Conservation (phyloP, 2,113 vertebrate species). For the Alouatta palliata region DNA sequence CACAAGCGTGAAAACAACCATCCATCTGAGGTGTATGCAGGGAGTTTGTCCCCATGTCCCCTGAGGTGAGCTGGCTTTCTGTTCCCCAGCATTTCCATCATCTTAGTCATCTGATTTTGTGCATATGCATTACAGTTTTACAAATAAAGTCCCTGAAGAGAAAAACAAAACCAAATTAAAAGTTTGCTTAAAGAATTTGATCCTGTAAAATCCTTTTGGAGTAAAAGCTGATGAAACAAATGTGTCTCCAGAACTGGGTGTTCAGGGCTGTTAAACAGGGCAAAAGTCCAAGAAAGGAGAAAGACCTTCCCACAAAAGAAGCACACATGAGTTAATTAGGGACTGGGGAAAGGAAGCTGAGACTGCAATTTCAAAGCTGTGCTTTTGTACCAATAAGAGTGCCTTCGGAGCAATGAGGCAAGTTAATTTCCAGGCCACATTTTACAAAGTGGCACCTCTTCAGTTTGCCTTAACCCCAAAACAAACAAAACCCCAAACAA, state of each 20-base stretch:
- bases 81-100: constrained; percentile 22
- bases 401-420: neutral
- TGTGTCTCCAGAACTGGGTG: neutral
- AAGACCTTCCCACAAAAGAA: constrained; percentile 20
- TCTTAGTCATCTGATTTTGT: constrained; percentile 46
- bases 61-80: neutral
- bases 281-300: constrained; percentile 46
- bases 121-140: constrained; percentile 3
- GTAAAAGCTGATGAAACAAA: constrained; percentile 51
- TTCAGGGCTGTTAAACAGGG: constrained; percentile 36
- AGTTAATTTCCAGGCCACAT: neutral
- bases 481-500: neutral
- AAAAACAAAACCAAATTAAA: constrained; percentile 68
- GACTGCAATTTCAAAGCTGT: neutral
- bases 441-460: neutral
- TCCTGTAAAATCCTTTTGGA: constrained; percentile 46
- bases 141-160: constrained; percentile 61
- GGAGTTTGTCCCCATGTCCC: neutral
- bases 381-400: neutral
- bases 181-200: constrained; percentile 55
- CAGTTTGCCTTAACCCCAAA: neutral
- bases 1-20: neutral
- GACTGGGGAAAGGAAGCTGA: neutral
- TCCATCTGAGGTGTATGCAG: neutral
- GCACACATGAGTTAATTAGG: neutral